Percentiles rank a stretch among this genome's conserved stretches.
Conservation (phyloP, 2,888 invertebrate species). For the Drosophila falleni region DNA sequence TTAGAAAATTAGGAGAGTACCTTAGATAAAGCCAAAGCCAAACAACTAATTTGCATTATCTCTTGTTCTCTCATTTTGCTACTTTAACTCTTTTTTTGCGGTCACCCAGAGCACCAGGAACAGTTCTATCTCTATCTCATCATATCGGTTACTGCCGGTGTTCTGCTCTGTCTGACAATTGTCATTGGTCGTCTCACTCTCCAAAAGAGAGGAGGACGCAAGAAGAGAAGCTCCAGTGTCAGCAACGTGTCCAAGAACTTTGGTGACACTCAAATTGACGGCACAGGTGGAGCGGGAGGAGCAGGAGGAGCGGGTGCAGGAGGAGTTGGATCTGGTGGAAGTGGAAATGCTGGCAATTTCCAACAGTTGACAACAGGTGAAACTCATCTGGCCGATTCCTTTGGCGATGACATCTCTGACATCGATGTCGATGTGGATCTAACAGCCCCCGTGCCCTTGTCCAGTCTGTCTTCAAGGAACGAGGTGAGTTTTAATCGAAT, state of each 20-base stretch:
- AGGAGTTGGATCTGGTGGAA: slow-evolving; percentile 53
- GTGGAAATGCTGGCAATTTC: slow-evolving; percentile 86
- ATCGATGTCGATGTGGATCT: slow-evolving; percentile 91
- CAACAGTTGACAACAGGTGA: slow-evolving; percentile 89
- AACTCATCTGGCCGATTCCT: slow-evolving; percentile 92
- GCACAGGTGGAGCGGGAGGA: slow-evolving; percentile 13
- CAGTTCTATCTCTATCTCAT: slow-evolving; percentile 93
- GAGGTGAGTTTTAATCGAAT: slow-evolving; percentile 79
- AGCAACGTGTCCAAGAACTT: slow-evolving; percentile 64
- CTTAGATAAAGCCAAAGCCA: not conserved
- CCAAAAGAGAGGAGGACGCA: slow-evolving; percentile 86
- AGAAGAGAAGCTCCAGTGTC: slow-evolving; percentile 78
- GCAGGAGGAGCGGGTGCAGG: slow-evolving; percentile 30
- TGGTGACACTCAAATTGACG: slow-evolving; percentile 53
- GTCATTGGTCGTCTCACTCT: slow-evolving; percentile 90
- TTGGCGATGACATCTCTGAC: slow-evolving; percentile 93
- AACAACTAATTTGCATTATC: slow-evolving; percentile 40
- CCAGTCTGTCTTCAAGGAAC: slow-evolving; percentile 83
- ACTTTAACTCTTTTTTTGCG: slow-evolving; percentile 24
- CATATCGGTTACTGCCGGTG: slow-evolving; percentile 90
- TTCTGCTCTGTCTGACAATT: slow-evolving; percentile 90
- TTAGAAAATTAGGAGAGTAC: slow-evolving; percentile 27
- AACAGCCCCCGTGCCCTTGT: slow-evolving; percentile 88
- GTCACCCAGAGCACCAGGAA: slow-evolving; percentile 83
- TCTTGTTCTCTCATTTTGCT: slow-evolving; percentile 13